Evolutionary conservation across 2,797 vertebrate genomes (phyloP).

Genomic region (Poecile montanus): DNA sequence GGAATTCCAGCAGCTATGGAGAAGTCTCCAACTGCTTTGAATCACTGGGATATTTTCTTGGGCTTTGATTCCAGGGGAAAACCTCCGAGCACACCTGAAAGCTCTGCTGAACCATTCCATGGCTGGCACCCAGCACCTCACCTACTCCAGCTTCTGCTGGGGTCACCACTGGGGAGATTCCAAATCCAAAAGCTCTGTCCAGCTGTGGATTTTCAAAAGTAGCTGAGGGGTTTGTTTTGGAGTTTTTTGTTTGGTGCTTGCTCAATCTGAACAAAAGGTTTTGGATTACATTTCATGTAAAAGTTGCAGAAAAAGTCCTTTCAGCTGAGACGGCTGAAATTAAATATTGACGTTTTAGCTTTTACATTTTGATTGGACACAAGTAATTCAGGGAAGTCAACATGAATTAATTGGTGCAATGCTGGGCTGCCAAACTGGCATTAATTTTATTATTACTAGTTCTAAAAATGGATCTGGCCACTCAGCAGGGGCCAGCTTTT

Average conservation of each 20-base stretch:
- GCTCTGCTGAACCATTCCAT: neutral
- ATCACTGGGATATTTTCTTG: neutral
- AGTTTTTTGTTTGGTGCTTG: neutral
- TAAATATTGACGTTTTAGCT: slow-evolving; percentile 54
- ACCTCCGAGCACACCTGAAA: neutral
- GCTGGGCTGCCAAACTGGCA: slow-evolving; percentile 15
- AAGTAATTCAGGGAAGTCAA: slow-evolving; percentile 42
- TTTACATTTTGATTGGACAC: slow-evolving; percentile 54
- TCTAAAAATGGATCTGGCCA: slow-evolving; percentile 40
- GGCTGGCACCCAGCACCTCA: neutral
- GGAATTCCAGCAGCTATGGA: neutral
- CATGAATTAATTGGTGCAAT: slow-evolving; percentile 35
- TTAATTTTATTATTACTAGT: slow-evolving; percentile 30
- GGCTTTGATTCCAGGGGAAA: neutral
- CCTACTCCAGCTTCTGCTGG: neutral
- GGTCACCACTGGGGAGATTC: neutral
- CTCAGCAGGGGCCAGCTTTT: neutral
- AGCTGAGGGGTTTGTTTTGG: neutral
- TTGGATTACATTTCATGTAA: slow-evolving; percentile 29
- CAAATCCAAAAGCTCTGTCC: neutral
- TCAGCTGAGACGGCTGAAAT: slow-evolving; percentile 46
- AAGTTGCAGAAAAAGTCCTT: slow-evolving; percentile 38
- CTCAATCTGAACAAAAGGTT: neutral
- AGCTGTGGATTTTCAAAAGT: neutral
- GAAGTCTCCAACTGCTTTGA: neutral